Evolutionary conservation across 1,140 invertebrate species (phyloP).

Genomic region (Oreohelix idahoensis): DNA sequence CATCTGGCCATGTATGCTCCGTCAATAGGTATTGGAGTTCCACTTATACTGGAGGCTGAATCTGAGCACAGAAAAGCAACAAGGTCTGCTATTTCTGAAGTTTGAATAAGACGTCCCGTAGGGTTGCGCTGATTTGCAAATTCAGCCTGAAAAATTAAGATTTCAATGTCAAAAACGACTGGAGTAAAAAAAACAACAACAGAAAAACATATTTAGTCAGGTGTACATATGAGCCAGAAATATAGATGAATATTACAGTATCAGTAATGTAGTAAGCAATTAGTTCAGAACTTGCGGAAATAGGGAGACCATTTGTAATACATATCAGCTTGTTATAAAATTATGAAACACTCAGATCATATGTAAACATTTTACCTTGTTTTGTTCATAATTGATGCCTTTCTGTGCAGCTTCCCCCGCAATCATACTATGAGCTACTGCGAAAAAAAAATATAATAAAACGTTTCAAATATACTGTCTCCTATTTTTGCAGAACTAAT

Average conservation of each 20-base stretch:
- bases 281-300: too few species aligned
- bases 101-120: not conserved
- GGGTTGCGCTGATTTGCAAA: not conserved
- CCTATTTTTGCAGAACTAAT: too few species aligned
- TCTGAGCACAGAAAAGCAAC: constrained; percentile 17
- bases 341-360: not conserved
- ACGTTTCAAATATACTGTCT: too few species aligned
- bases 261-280: too few species aligned
- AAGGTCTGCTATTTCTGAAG: constrained; percentile 4
- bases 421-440: not conserved
- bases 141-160: constrained; percentile 4
- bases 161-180: not conserved
- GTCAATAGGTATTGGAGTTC: constrained; percentile 16
- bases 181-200: too few species aligned
- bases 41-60: constrained; percentile 11
- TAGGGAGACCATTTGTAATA: too few species aligned
- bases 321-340: too few species aligned
- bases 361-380: not conserved
- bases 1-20: constrained; percentile 23
- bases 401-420: not conserved
- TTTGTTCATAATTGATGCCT: constrained; percentile 9
- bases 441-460: constrained; percentile 2
- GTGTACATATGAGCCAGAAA: too few species aligned
- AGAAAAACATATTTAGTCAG: too few species aligned
- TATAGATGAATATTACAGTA: too few species aligned